Percentiles rank a stretch among this genome's conserved stretches.
Evolutionary conservation across 1,140 invertebrate genomes (phyloP).

Genomic region (Arion vulgaris): DNA sequence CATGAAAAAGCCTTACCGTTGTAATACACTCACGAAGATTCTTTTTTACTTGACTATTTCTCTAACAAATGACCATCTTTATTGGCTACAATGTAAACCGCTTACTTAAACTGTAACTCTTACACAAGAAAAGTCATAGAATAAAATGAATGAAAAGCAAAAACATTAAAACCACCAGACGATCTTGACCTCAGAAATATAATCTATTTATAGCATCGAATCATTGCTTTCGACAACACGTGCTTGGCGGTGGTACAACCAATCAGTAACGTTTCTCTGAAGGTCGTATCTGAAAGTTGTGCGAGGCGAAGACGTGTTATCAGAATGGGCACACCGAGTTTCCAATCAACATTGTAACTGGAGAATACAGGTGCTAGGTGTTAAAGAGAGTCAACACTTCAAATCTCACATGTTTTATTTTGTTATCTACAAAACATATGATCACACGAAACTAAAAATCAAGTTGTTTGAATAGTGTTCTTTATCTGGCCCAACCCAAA

Average conservation of each 20-base stretch:
- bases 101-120: no score
- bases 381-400: no score
- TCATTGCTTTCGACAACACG: not conserved
- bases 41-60: no score
- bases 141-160: not conserved
- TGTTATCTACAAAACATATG: no score
- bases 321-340: not conserved
- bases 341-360: not conserved
- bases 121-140: not conserved
- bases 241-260: not conserved
- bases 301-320: conserved; percentile 3
- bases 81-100: no score
- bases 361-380: not conserved
- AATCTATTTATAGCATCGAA: conserved; percentile 10
- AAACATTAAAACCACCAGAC: not conserved
- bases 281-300: not conserved
- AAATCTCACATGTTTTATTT: no score
- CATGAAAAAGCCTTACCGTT: no score
- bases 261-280: not conserved
- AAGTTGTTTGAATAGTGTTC: no score
- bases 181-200: not conserved
- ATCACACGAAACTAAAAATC: no score
- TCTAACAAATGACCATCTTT: no score
- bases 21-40: no score
- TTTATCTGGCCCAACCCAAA: no score